Base-by-base conservation (phyloP, 1,140 invertebrate genomes). In the Neodiprion fabricii region DNA sequence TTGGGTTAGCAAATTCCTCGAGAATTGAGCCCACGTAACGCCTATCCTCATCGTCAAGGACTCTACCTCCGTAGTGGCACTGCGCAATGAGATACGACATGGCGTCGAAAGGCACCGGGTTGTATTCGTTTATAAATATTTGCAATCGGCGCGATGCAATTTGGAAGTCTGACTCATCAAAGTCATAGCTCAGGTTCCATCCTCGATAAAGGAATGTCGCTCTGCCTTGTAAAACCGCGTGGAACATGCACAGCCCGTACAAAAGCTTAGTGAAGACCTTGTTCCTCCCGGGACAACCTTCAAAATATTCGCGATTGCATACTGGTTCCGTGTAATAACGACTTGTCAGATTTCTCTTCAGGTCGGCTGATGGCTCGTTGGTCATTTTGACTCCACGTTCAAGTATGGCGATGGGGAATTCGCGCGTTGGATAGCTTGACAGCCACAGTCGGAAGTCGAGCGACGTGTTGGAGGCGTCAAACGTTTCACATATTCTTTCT, bases 61-160 rank as follows among this genome's bases (percentile, higher is more conserved):
- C 91, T 83, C 92, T 89, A 1, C 93, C 93, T 1, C 94, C 94
- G 79, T 95, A 95, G 85, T 94, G 94, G 79, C 94, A 95, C 80
- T 94, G 91, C 14, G 92, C 92, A 53, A 87, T 71, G 1, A 94
- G 80, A 85, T 95, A 94, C 7, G 84, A 84, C 11, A 94, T 80
- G 7, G 91, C 91, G 67, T 91, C 90, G 78, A 90, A 91, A 17
- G 92, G 91, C 47, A 92, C 84, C 40, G 89, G 74, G 12, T 85
- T 79, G 71, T 82, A 85, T 53, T 78, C 70, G 82, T 85, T 85
- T 4, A 90, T 80, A 72, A 90, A 88, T 78, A 87, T 85, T 77
- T 90, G 88, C 23, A 95, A 79, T 79, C 94, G 93, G 75, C 86
- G 86, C 14, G 92, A 85, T 71, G 92, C 93, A 71, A 94, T 92